Evolutionary conservation across 1,140 invertebrate genomes (phyloP).

Genomic region (Atopsyche davidsoni): DNA sequence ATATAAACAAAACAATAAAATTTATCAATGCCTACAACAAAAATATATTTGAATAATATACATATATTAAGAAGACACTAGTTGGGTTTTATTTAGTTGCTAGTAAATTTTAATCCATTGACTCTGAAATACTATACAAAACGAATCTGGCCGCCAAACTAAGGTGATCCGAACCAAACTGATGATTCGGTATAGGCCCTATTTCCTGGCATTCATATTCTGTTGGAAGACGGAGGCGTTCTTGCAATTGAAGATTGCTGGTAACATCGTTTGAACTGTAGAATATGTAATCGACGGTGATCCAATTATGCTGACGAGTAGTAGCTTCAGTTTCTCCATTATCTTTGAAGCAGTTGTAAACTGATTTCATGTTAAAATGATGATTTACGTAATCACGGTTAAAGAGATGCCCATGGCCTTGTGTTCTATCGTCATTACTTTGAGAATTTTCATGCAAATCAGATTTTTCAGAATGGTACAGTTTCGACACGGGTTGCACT

Average conservation of each 20-base stretch:
- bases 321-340: slow-evolving; percentile 52
- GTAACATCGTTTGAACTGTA: slow-evolving; percentile 42
- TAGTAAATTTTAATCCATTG: slow-evolving; percentile 1
- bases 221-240: slow-evolving; percentile 26
- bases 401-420: slow-evolving; percentile 35
- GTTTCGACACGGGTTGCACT: slow-evolving; percentile 30
- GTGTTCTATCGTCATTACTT: slow-evolving; percentile 6
- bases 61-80: no score
- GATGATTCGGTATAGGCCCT: slow-evolving; percentile 19
- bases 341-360: slow-evolving; percentile 46
- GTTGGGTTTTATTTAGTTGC: not conserved
- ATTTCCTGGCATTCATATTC: slow-evolving; percentile 18
- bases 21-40: no score
- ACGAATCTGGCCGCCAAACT: slow-evolving; percentile 20
- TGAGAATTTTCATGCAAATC: slow-evolving; percentile 12
- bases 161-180: slow-evolving; percentile 27
- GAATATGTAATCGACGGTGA: slow-evolving; percentile 78
- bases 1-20: no score
- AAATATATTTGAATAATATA: not conserved
- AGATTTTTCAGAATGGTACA: slow-evolving; percentile 31
- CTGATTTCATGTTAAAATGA: slow-evolving; percentile 50
- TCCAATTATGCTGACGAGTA: slow-evolving; percentile 69
- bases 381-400: slow-evolving; percentile 48
- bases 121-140: not conserved
- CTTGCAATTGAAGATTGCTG: slow-evolving; percentile 5